phyloP scores from a whole-genome alignment of 64 coral and sea anemone species.

The Anthopleura sola region DNA sequence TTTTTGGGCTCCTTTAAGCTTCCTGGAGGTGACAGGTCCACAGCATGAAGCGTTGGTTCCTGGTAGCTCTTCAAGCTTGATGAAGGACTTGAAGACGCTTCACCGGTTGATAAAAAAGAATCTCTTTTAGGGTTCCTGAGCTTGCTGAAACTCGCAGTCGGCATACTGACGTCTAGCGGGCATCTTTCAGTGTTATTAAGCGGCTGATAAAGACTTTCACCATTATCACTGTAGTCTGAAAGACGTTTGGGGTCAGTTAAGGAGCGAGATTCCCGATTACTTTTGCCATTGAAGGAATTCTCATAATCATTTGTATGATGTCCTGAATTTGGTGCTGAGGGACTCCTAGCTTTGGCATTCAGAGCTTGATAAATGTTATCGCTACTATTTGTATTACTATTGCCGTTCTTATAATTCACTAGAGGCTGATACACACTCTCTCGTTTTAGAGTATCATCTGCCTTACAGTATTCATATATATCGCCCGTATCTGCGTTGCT shows the following conservation, averaged over 20 bases:
- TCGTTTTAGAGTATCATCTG: neutral
- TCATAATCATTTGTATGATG: neutral
- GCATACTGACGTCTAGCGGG: conserved; percentile 13
- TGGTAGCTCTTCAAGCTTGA: neutral
- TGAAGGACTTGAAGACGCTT: neutral
- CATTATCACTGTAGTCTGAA: neutral
- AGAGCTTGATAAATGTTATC: conserved; percentile 3
- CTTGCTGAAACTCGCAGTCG: neutral
- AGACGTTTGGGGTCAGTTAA: neutral
- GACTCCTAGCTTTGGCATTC: neutral
- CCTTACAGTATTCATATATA: neutral
- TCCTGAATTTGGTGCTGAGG: neutral
- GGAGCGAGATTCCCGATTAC: neutral
- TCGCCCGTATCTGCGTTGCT: neutral
- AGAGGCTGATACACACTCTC: neutral
- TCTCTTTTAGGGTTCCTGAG: neutral
- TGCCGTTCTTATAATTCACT: neutral
- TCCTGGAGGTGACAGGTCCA: neutral
- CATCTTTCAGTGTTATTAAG: conserved; percentile 16
- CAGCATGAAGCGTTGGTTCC: neutral
- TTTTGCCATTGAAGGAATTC: neutral
- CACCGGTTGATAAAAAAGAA: neutral
- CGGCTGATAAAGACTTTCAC: conserved; percentile 8
- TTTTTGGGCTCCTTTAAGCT: neutral
- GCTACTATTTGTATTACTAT: neutral